Conservation (phyloP, 2,113 vertebrate genomes). For the Ammodytes marinus region DNA sequence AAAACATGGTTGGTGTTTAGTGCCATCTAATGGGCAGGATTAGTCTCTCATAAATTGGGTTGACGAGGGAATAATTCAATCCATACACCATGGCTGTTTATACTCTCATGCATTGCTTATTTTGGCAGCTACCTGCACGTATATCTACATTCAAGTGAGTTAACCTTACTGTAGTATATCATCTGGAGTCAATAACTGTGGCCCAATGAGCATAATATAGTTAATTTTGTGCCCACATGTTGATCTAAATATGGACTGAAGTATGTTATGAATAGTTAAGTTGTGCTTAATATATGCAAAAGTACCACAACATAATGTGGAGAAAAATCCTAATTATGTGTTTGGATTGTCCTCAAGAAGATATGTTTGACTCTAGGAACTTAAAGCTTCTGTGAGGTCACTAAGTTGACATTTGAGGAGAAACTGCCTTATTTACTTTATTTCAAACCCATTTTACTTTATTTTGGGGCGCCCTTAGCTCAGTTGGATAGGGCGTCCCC, state of each 20-base stretch:
- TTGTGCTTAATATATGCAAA: not conserved
- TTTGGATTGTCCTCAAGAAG: not conserved
- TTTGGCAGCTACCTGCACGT: constrained; percentile 10
- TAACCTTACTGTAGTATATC: constrained; percentile 1
- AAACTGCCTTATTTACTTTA: not conserved
- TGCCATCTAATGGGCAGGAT: not conserved
- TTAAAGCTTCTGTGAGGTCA: no score
- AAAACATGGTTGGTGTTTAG: not conserved
- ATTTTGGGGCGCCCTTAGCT: not conserved
- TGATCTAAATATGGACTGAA: constrained; percentile 7
- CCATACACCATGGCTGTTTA: not conserved
- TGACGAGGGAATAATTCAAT: constrained; percentile 7
- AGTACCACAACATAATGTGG: not conserved
- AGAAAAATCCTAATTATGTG: no score
- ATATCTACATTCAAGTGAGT: constrained; percentile 9
- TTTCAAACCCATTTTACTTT: not conserved
- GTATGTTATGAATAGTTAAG: not conserved
- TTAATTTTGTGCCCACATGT: constrained; percentile 12
- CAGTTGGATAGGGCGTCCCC: no score
- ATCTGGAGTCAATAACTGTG: constrained; percentile 8
- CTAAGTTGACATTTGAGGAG: no score
- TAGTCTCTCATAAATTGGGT: not conserved
- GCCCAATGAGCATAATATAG: constrained; percentile 7
- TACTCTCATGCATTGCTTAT: not conserved
- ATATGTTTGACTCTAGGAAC: no score